Evolutionary conservation across 2,888 invertebrate genomes (phyloP).

Genomic region (Philereme transversata): DNA sequence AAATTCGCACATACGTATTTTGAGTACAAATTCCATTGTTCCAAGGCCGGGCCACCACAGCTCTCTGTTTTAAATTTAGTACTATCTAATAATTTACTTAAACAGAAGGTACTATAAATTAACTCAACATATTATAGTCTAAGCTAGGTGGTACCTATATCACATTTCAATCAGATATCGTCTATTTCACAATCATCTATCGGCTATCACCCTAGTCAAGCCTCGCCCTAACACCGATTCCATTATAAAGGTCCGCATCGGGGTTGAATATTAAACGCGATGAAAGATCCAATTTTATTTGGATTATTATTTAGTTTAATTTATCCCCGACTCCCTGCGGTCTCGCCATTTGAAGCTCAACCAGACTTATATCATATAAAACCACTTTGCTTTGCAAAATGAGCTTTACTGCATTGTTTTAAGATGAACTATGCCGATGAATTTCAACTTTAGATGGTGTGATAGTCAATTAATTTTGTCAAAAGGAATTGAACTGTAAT

Average conservation of each 20-base stretch:
- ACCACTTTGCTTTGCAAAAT: background rate
- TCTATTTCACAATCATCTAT: background rate
- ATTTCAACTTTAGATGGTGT: too few species aligned
- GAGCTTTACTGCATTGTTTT: background rate
- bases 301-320: slow-evolving; percentile 34
- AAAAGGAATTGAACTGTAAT: too few species aligned
- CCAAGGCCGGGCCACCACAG: too few species aligned
- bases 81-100: too few species aligned
- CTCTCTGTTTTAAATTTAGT: too few species aligned
- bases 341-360: slow-evolving; percentile 9
- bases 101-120: too few species aligned
- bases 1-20: too few species aligned
- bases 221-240: slow-evolving; percentile 21
- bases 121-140: too few species aligned
- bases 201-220: background rate
- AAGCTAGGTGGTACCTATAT: too few species aligned
- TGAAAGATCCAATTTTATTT: slow-evolving; percentile 33
- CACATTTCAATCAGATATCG: too few species aligned
- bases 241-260: slow-evolving; percentile 29
- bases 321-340: slow-evolving; percentile 27
- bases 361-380: slow-evolving; percentile 1
- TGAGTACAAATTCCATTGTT: too few species aligned
- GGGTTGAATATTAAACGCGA: slow-evolving; percentile 34
- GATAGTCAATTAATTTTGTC: too few species aligned
- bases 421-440: background rate